A percentile compares a stretch with the other conserved stretches of the same genome.
phyloP scores from a whole-genome alignment of 2,888 invertebrate genomes.

The Aspidiotus destructor region DNA sequence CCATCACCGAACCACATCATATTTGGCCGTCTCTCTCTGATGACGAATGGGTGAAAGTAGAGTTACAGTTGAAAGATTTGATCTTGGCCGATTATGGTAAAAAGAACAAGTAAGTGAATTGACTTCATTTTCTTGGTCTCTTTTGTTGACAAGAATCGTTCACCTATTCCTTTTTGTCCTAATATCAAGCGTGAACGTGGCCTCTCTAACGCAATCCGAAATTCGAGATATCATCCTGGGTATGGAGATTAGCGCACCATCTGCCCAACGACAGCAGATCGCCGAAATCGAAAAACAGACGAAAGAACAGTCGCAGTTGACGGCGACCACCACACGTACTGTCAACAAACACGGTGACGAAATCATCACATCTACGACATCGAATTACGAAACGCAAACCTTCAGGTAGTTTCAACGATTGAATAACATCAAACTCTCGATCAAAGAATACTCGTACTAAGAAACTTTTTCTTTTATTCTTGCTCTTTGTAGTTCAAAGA shows the following conservation, averaged over 20 bases:
- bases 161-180: too few species aligned
- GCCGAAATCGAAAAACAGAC: conserved; percentile 99
- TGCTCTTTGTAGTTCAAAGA: conserved; percentile 65
- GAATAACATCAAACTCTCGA: conserved; percentile 33
- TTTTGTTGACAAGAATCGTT: too few species aligned
- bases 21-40: conserved; percentile 98
- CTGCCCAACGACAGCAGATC: conserved; percentile 97
- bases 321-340: conserved; percentile 95
- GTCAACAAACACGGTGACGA: conserved; percentile 99
- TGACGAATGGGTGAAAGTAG: conserved; percentile 99
- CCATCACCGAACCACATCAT: conserved; percentile 97
- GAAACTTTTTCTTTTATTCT: neutral
- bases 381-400: conserved; percentile 96
- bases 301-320: conserved; percentile 95
- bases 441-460: neutral
- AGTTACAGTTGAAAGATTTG: conserved; percentile 94
- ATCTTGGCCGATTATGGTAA: conserved; percentile 99
- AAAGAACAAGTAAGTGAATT: conserved; percentile 76
- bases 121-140: neutral
- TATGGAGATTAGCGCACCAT: conserved; percentile 99
- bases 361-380: conserved; percentile 97
- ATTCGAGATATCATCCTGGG: conserved; percentile 74
- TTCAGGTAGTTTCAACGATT: conserved; percentile 49
- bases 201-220: conserved; percentile 96
- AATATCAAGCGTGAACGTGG: conserved; percentile 76